These are phyloP conservation scores for Akabosia matsudoensis DNA, from an alignment of 1,140 invertebrate species.

Conservation along the genomic window DNA sequence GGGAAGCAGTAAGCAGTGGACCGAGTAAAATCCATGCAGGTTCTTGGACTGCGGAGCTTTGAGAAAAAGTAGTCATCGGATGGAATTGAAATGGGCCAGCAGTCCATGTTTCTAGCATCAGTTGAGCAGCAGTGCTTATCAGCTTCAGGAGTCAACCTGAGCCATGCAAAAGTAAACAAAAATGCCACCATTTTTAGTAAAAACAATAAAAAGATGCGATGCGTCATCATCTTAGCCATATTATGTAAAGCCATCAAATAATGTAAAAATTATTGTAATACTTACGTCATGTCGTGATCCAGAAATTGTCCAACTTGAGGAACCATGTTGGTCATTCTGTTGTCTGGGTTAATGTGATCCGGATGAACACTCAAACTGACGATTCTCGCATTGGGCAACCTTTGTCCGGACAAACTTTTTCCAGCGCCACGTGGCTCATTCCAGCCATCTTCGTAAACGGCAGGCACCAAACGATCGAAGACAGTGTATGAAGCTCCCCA, in stretches of 20 bases:
- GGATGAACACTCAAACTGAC: conserved; percentile 85
- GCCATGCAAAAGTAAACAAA: neutral
- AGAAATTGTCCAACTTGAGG: conserved; percentile 44
- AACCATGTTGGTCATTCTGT: conserved; percentile 41
- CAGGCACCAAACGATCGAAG: conserved; percentile 39
- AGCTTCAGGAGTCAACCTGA: conserved; percentile 33
- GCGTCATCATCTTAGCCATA: neutral
- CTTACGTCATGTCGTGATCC: conserved; percentile 42
- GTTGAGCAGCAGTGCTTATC: conserved; percentile 35
- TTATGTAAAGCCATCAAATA: neutral
- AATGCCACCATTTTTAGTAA: neutral
- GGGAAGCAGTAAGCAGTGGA: conserved; percentile 44
- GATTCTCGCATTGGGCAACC: conserved; percentile 73
- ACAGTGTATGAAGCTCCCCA: conserved; percentile 38
- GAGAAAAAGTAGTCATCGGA: conserved; percentile 87
- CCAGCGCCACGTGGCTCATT: conserved; percentile 54
- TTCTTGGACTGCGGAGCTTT: conserved; percentile 30
- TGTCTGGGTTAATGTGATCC: conserved; percentile 79
- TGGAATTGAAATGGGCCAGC: conserved; percentile 67
- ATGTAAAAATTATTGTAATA: neutral
- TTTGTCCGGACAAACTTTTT: conserved; percentile 66
- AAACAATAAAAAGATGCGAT: neutral
- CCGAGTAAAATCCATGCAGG: conserved; percentile 45
- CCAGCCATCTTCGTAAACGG: conserved; percentile 41
- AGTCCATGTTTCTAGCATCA: conserved; percentile 35